Conservation (phyloP, 2,888 invertebrate genomes). For the Nomada ruficornis region DNA sequence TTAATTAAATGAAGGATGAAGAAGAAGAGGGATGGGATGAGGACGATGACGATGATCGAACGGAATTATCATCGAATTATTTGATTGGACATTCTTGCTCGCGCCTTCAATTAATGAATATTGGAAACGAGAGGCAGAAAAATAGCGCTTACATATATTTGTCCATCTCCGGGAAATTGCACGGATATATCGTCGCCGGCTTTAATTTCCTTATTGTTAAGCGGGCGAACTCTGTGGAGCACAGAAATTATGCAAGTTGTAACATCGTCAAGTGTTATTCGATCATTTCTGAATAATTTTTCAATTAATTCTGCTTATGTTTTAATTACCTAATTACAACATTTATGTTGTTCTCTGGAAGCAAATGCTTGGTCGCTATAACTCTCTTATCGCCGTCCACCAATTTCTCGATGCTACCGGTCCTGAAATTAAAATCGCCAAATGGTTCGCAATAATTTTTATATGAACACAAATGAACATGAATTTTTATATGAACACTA, state of each 20-base stretch:
- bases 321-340: constrained; percentile 91
- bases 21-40: background rate
- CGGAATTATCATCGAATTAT: background rate
- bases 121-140: background rate
- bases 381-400: constrained; percentile 84
- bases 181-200: constrained; percentile 89
- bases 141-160: constrained; percentile 88
- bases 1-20: background rate
- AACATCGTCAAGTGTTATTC: background rate
- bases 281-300: background rate
- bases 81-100: no score
- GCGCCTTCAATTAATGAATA: background rate
- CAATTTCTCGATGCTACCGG: constrained; percentile 85
- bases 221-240: constrained; percentile 90
- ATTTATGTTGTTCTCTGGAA: constrained; percentile 93
- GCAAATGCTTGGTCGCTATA: constrained; percentile 84
- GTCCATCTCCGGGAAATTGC: constrained; percentile 95
- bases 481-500: no score
- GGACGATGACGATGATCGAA: no score
- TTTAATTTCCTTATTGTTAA: constrained; percentile 90
- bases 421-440: constrained; percentile 74
- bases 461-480: no score
- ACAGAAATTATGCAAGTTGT: no score
- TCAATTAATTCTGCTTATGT: background rate
- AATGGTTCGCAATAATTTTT: no score